Base-by-base conservation (phyloP, 2,888 invertebrate species). In the Nomada hirtipes region DNA sequence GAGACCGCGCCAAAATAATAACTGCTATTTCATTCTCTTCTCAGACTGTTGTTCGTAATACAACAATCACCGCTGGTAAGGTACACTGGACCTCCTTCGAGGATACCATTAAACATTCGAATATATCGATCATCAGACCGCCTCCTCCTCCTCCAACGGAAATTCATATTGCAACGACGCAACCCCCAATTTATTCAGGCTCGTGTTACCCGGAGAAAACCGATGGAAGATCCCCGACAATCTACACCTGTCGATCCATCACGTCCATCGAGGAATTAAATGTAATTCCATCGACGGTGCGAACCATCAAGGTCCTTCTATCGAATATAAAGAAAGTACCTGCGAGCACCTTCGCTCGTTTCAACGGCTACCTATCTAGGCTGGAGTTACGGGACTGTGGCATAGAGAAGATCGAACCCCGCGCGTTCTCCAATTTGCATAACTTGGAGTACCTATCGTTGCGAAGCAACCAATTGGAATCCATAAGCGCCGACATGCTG, bases 371-470 rank as follows among this genome's bases (percentile, higher is more conserved):
- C 67, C 59, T 92, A 9, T 86, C 79, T 26, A 81, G 75, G 42
- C 84, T 92, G 0, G 91, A 90, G 20, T 61, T 92, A 7, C 85
- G 76, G 9, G 89, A 90, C 42, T 92, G 91, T 36, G 83, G 83
- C 1, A 88, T 91, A 11, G 82, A 87, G 55, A 85, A 26, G 7
- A 90, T 92, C 20, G 86, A 89, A 0, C n/a, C 82, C 9, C 72
- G 85, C 0, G 91, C 91, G 0, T 91, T 92, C 15, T 50, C 69
- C 2, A 86, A 86, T 10, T 71, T 91, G 0, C 36, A 77, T 15
- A 87, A 86, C 4, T 75, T 92, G 29, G 76, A 90, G n/a, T 82
- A 80, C 42, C 71, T 92, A 2, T 84, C 89, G 0, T 76, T 92
- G 0, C 86, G 72, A 20, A 87, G 72, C 23, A 92, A 91, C n/a